Conservation (phyloP, 2,888 invertebrate species). For the Alloscopus bannaensis region DNA sequence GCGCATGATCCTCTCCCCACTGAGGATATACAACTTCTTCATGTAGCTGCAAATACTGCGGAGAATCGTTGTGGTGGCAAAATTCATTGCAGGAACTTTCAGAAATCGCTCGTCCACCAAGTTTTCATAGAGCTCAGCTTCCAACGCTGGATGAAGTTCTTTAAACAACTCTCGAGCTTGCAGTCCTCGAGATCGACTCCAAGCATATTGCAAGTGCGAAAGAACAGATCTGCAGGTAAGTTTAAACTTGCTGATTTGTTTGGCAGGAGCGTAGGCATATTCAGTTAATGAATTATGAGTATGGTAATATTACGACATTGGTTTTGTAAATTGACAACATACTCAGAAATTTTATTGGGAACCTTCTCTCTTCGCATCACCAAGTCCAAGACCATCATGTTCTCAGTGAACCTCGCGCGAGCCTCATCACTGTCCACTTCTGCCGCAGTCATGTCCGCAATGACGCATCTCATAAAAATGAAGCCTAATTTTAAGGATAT, state of each 20-base stretch:
- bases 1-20: conserved; percentile 68
- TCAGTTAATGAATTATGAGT: too few species aligned
- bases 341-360: conserved; percentile 55
- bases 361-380: conserved; percentile 65
- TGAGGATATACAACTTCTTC: conserved; percentile 60
- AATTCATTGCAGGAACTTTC: conserved; percentile 63
- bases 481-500: too few species aligned
- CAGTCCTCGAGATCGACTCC: conserved; percentile 66
- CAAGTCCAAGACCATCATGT: conserved; percentile 47
- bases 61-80: conserved; percentile 58
- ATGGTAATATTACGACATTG: too few species aligned
- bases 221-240: conserved; percentile 55
- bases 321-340: conserved; percentile 18
- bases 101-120: conserved; percentile 52
- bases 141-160: conserved; percentile 65
- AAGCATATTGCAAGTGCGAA: conserved; percentile 60
- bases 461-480: conserved; percentile 65
- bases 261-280: too few species aligned
- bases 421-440: conserved; percentile 70
- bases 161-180: conserved; percentile 63
- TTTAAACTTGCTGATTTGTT: too few species aligned
- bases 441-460: conserved; percentile 71
- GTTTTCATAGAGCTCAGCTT: conserved; percentile 61
- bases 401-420: conserved; percentile 62
- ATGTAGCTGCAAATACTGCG: conserved; percentile 67